A percentile compares a stretch with the other conserved stretches of the same genome.
These are phyloP conservation scores for Agrenia bidenticulata DNA, from an alignment of 2,888 invertebrate genomes.

Conservation along the genomic window DNA sequence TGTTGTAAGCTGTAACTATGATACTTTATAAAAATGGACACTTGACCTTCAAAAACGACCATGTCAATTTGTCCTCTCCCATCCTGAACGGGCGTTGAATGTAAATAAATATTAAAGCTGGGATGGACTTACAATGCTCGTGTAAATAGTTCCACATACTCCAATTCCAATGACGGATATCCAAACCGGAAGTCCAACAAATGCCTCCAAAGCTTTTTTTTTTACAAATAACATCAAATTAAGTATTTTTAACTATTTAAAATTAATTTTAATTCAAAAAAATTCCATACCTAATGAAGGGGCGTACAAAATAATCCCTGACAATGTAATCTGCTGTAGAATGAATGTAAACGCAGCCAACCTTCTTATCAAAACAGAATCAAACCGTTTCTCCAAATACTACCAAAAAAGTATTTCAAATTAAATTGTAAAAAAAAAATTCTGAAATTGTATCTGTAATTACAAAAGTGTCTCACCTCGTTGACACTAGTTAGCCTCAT, in stretches of 20 bases:
- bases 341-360: slow-evolving; percentile 34
- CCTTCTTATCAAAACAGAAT: slow-evolving; percentile 32
- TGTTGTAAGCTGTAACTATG: too few species aligned
- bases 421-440: too few species aligned
- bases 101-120: too few species aligned
- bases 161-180: slow-evolving; percentile 53
- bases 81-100: too few species aligned
- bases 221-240: background rate
- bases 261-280: too few species aligned
- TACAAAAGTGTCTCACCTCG: too few species aligned
- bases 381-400: slow-evolving; percentile 36
- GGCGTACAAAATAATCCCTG: slow-evolving; percentile 54
- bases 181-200: slow-evolving; percentile 55
- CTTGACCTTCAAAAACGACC: too few species aligned
- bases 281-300: slow-evolving; percentile 30
- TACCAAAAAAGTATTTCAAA: slow-evolving; percentile 3
- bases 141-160: slow-evolving; percentile 55
- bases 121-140: slow-evolving; percentile 55
- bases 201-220: slow-evolving; percentile 51
- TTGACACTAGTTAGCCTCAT: slow-evolving; percentile 48
- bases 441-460: background rate
- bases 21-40: too few species aligned
- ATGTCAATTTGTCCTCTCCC: too few species aligned
- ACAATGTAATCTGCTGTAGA: slow-evolving; percentile 18
- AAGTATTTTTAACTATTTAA: too few species aligned